phyloP scores from a whole-genome alignment of 2,797 vertebrate genomes.

The Threskiornis aethiopicus region DNA sequence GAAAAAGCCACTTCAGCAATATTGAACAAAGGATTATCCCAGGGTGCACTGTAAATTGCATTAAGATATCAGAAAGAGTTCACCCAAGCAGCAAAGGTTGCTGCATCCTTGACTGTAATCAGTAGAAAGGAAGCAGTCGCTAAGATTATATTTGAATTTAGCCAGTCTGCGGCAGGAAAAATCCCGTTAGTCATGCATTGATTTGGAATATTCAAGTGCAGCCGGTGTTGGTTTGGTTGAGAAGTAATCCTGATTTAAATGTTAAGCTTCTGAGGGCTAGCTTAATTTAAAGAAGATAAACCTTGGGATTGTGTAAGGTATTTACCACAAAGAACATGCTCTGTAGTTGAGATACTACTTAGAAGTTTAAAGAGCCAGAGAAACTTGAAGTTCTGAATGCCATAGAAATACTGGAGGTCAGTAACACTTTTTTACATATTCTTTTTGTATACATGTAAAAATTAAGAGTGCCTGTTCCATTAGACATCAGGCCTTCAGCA shows the following conservation, averaged over 20 bases:
- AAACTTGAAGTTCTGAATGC: not conserved
- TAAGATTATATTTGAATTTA: constrained; percentile 35
- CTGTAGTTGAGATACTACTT: not conserved
- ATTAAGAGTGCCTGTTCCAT: not conserved
- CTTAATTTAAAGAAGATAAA: constrained; percentile 67
- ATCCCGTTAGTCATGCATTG: constrained; percentile 42
- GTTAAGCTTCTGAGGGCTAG: constrained; percentile 47
- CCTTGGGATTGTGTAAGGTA: not conserved
- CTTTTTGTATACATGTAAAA: not conserved
- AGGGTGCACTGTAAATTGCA: constrained; percentile 15
- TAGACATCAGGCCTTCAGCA: not conserved
- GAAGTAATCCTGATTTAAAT: constrained; percentile 51
- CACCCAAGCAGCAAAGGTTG: constrained; percentile 37
- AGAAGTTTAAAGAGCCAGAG: not conserved
- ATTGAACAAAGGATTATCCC: constrained; percentile 48
- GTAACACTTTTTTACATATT: not conserved
- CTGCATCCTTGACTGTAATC: constrained; percentile 53
- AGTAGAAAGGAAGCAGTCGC: not conserved
- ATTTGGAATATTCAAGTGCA: constrained; percentile 55
- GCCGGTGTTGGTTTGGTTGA: constrained; percentile 10
- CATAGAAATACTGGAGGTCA: not conserved
- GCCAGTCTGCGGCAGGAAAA: not conserved
- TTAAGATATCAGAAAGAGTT: constrained; percentile 55
- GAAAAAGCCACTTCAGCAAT: constrained; percentile 39
- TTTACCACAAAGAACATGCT: not conserved